Conservation (phyloP, 2,113 vertebrate genomes). For the Drymodes brunneopygia region DNA sequence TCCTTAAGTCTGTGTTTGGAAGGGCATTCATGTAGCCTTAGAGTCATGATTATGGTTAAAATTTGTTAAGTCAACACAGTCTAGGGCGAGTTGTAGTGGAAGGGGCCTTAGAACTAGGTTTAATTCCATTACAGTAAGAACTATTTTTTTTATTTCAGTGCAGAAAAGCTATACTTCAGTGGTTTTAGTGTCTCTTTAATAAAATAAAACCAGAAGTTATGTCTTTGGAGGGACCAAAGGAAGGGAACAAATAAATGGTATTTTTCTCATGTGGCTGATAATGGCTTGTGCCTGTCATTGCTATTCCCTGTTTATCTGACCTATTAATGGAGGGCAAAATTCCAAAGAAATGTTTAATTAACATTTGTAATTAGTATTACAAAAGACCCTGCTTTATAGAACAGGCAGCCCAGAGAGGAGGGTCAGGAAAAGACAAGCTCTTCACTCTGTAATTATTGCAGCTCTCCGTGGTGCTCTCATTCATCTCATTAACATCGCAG, state of each 20-base stretch:
- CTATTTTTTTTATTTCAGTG: background rate
- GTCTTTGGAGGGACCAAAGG: background rate
- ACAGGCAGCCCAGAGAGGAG: slow-evolving; percentile 54
- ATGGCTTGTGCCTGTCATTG: slow-evolving; percentile 40
- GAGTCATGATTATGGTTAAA: background rate
- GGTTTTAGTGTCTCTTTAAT: background rate
- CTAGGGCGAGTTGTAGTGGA: background rate
- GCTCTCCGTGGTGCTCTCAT: slow-evolving; percentile 53
- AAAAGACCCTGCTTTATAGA: slow-evolving; percentile 65
- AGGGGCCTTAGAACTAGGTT: background rate
- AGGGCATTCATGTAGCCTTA: background rate
- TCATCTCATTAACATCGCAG: slow-evolving; percentile 78
- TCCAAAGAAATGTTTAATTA: slow-evolving; percentile 78
- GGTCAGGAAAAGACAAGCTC: slow-evolving; percentile 68
- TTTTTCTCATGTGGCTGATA: slow-evolving; percentile 32
- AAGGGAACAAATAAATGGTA: slow-evolving; percentile 42
- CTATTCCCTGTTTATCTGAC: slow-evolving; percentile 71
- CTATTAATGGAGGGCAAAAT: slow-evolving; percentile 69
- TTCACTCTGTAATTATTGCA: slow-evolving; percentile 72
- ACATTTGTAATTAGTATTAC: slow-evolving; percentile 71
- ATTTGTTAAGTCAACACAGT: background rate
- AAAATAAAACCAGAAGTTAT: slow-evolving; percentile 6
- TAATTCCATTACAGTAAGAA: background rate
- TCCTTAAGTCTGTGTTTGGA: slow-evolving; percentile 5
- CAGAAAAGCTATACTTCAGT: background rate